Evolutionary conservation across 92 coral and sea anemone genomes (phyloP), one percentile per base, ranked within the genome.

Genomic region (Bergia puertoricense): DNA sequence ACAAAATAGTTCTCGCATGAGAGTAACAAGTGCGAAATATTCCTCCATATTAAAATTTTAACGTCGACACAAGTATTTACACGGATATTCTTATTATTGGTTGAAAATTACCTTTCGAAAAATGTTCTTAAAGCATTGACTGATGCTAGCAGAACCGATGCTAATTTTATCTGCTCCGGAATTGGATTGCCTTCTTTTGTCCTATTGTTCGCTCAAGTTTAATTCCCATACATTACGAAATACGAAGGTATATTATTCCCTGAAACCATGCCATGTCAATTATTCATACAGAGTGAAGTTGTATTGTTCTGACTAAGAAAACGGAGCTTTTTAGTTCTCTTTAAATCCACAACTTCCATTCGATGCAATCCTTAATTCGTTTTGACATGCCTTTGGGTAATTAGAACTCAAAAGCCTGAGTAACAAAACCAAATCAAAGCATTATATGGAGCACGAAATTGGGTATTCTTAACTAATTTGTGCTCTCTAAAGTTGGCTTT

Each of bases 211-310:
- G 57, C 43, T 84, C 48, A 44, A 36, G 76, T 82, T 82, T 69
- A 69, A 83, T 83, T 83, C 86, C 76, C 78, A 83, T 83, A 83
- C 86, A 69, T 76, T 73, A 65, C 69, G 72, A 77, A 62, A 22
- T 40, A n/a, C 91, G 86, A 90, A 93, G 91, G 98, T 93, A 88
- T 88, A 81, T 91, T 94, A 90, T 87, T 91, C 89, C 91, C 85
- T 86, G 84, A 83, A 88, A 85, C 98, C 98, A 95, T 95, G 98
- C 92, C 90, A 54, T 84, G 93, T 95, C 94, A 95, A 95, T 95
- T 93, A 95, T 95, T 94, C 91, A 94, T 94, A 89, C 95, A 93
- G 86, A 84, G 79, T 54, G 40, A 84, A 69, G 67, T 69, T 46
- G 87, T 18, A 84, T 84, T 84, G 87, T 84, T 84, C 76, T 45